Evolutionary conservation across 2,888 invertebrate species (phyloP).

Genomic region (Notodonta ziczac): DNA sequence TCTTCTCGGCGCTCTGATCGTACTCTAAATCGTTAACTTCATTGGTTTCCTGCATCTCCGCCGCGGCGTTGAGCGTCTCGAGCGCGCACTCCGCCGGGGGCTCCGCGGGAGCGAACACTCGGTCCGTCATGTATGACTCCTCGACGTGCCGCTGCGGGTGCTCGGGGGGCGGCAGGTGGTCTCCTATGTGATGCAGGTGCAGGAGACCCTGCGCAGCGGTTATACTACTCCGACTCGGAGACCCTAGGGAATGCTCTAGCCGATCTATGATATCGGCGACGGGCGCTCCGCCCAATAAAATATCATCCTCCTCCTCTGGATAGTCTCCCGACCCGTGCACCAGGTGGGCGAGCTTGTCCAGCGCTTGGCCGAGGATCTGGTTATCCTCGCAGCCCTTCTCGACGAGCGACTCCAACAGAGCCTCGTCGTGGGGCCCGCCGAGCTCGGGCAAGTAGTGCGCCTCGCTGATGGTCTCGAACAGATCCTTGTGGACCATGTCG

Average conservation of each 20-base stretch:
- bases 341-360: constrained; percentile 73
- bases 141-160: constrained; percentile 68
- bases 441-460: constrained; percentile 78
- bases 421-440: constrained; percentile 79
- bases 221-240: constrained; percentile 73
- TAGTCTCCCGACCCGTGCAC: constrained; percentile 73
- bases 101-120: constrained; percentile 55
- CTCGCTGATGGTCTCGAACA: constrained; percentile 79
- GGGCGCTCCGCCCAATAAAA: constrained; percentile 74
- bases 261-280: constrained; percentile 86
- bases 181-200: constrained; percentile 72
- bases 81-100: constrained; percentile 55
- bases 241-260: constrained; percentile 85
- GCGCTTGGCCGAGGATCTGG: constrained; percentile 76
- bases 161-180: constrained; percentile 59
- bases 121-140: constrained; percentile 67
- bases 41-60: constrained; percentile 50
- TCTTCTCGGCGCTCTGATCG: constrained; percentile 60
- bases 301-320: constrained; percentile 77
- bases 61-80: constrained; percentile 51
- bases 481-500: constrained; percentile 72
- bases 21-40: constrained; percentile 61
- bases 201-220: constrained; percentile 75
- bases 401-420: constrained; percentile 85
- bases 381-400: constrained; percentile 87